Conservation (phyloP, 2,888 invertebrate genomes). For the Pogonocherus hispidulus region DNA sequence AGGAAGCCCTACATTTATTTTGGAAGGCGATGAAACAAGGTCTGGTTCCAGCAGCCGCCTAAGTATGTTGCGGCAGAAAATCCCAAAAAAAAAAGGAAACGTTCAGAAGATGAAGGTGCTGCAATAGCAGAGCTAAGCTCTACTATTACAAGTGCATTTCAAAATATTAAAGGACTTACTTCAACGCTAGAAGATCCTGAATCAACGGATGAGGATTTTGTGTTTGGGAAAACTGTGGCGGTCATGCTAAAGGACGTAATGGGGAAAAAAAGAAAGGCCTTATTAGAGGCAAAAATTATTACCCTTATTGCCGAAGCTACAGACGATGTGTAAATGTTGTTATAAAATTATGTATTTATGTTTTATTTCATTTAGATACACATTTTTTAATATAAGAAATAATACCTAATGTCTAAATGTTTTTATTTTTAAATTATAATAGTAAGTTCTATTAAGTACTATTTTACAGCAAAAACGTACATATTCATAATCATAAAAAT, state of each 20-base stretch:
- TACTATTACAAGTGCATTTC: background rate
- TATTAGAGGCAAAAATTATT: background rate
- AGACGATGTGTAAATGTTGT: no score
- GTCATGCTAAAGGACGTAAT: background rate
- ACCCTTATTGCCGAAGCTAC: background rate
- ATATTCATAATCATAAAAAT: no score
- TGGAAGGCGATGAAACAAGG: no score
- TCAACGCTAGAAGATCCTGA: background rate
- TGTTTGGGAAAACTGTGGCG: background rate
- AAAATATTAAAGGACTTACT: background rate
- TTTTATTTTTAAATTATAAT: no score
- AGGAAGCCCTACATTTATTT: no score
- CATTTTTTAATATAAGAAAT: no score
- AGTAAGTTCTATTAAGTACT: no score
- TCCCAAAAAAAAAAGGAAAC: background rate
- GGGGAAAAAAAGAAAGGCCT: background rate
- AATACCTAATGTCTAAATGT: no score
- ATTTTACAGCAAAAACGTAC: no score
- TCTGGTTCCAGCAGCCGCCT: background rate
- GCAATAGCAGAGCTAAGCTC: background rate
- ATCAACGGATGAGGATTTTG: background rate
- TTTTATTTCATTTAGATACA: no score
- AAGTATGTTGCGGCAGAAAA: background rate
- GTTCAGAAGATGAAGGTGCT: background rate
- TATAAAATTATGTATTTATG: background rate